Conservation (phyloP, 2,113 vertebrate genomes). For the Muscicapa adusta region DNA sequence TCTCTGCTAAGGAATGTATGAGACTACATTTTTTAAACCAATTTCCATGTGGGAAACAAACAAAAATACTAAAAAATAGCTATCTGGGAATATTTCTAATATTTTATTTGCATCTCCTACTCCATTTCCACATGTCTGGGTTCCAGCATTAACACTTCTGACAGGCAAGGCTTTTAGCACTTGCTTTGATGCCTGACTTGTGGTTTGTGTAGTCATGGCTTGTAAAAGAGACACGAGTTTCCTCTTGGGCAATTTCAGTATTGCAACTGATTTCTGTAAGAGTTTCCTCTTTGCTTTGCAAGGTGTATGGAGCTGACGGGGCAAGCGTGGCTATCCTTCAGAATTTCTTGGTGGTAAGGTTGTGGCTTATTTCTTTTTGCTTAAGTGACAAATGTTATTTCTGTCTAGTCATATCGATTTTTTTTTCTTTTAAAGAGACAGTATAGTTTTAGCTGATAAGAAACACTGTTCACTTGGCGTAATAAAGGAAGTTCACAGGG, state of each 20-base stretch:
- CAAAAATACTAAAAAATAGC: neutral
- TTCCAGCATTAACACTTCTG: neutral
- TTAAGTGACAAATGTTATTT: neutral
- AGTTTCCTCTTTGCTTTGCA: constrained; percentile 27
- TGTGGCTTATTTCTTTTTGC: constrained; percentile 8
- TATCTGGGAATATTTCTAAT: neutral
- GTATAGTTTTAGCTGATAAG: neutral
- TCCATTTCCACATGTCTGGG: neutral
- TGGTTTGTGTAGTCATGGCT: neutral
- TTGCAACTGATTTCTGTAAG: constrained; percentile 26
- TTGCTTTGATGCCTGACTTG: neutral
- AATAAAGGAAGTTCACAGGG: neutral
- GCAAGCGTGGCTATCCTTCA: neutral
- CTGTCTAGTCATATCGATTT: neutral
- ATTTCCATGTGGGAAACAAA: neutral
- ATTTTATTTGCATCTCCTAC: neutral
- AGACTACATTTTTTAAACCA: neutral
- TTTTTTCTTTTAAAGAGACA: neutral
- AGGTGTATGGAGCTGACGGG: neutral
- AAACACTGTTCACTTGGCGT: neutral
- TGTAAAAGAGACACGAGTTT: constrained; percentile 29
- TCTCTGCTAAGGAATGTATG: neutral
- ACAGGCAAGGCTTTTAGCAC: neutral
- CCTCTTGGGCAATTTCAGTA: constrained; percentile 40
- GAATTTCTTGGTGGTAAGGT: constrained; percentile 38